Percentiles rank a stretch among this genome's conserved stretches.
phyloP scores from a whole-genome alignment of 2,797 vertebrate species.

The Myotis planiceps region DNA sequence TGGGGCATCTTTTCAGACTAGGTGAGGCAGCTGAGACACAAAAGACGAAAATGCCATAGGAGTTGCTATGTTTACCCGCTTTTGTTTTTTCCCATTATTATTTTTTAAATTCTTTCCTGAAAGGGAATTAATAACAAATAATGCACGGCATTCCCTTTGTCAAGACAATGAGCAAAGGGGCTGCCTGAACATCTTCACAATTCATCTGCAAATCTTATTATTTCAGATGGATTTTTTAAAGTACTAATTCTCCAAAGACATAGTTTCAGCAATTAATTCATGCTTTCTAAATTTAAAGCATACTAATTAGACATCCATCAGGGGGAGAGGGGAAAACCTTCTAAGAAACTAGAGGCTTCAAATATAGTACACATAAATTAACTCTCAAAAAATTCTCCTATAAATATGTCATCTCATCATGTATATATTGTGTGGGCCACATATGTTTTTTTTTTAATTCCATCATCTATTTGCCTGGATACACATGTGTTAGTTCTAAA shows the following conservation, averaged over 20 bases:
- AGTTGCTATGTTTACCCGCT: constrained; percentile 47
- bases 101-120: constrained; percentile 67
- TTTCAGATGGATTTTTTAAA: constrained; percentile 75
- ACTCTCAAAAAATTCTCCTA: constrained; percentile 51
- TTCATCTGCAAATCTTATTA: constrained; percentile 71
- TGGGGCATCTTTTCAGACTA: neutral
- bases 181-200: constrained; percentile 69
- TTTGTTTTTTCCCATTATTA: constrained; percentile 68
- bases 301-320: constrained; percentile 81
- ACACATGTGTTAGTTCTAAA: constrained; percentile 3
- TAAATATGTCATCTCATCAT: constrained; percentile 8
- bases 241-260: constrained; percentile 73
- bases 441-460: constrained; percentile 32
- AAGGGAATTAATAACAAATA: constrained; percentile 81
- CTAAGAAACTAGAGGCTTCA: constrained; percentile 79
- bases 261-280: constrained; percentile 83
- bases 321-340: constrained; percentile 72
- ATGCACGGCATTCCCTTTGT: constrained; percentile 68
- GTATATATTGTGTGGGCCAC: neutral
- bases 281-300: constrained; percentile 84
- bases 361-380: constrained; percentile 79
- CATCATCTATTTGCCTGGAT: neutral
- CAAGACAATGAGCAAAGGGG: constrained; percentile 54
- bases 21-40: neutral
- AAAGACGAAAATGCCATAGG: neutral